Percentiles rank a stretch among this genome's conserved stretches.
phyloP scores from a whole-genome alignment of 2,797 vertebrate genomes.

The Ara ararauna region DNA sequence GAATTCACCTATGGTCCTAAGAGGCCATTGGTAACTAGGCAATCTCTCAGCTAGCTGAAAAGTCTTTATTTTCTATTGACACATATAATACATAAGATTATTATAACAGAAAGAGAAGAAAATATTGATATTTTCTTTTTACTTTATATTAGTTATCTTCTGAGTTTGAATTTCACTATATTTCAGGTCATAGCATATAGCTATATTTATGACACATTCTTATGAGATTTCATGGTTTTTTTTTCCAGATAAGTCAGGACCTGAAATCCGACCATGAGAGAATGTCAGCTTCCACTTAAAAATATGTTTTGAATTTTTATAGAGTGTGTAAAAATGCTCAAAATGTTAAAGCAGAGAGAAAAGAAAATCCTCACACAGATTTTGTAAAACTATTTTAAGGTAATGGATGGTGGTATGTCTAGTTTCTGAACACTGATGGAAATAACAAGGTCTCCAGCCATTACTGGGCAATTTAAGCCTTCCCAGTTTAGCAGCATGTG shows the following conservation, averaged over 20 bases:
- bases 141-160: not conserved
- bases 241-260: not conserved
- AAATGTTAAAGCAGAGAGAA: not conserved
- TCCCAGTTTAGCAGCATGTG: not conserved
- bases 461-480: not conserved
- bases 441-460: not conserved
- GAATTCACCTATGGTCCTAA: not conserved
- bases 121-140: not conserved
- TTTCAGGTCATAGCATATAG: not conserved
- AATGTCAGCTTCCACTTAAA: not conserved
- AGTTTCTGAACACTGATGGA: not conserved
- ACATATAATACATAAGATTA: not conserved
- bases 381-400: not conserved
- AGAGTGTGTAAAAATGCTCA: not conserved
- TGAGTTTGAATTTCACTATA: not conserved
- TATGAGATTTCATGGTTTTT: rapidly evolving
- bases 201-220: not conserved
- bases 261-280: not conserved
- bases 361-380: not conserved
- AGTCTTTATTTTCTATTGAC: not conserved
- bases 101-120: not conserved
- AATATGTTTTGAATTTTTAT: not conserved
- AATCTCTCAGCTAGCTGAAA: not conserved
- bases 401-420: not conserved
- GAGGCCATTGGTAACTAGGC: not conserved